A percentile compares a stretch with the other conserved stretches of the same genome.
phyloP scores from a whole-genome alignment of 2,113 vertebrate species.

The Lycaon pictus region DNA sequence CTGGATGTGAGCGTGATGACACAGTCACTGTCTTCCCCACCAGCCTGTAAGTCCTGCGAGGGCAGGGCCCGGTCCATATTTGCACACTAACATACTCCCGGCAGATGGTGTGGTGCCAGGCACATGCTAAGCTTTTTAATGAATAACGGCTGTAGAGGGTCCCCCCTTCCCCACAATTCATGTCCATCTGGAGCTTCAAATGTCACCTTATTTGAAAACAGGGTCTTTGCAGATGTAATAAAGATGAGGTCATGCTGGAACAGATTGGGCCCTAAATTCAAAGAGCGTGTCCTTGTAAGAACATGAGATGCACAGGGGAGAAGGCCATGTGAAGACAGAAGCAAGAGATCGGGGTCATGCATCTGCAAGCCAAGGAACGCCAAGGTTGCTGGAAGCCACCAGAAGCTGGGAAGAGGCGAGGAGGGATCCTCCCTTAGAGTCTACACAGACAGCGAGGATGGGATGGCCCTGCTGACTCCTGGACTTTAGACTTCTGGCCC shows the following conservation, averaged over 20 bases:
- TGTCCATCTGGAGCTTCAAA: background rate
- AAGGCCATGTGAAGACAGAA: accelerated
- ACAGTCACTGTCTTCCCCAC: background rate
- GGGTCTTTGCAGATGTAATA: background rate
- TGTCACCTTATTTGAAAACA: background rate
- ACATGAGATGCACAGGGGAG: background rate
- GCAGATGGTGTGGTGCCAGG: background rate
- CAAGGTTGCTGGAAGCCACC: background rate
- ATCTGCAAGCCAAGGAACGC: background rate
- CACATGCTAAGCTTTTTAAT: background rate
- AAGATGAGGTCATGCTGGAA: background rate
- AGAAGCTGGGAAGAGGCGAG: background rate
- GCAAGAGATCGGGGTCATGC: background rate
- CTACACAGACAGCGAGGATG: background rate
- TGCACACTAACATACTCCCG: background rate
- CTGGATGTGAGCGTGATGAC: accelerated
- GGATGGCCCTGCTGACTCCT: background rate
- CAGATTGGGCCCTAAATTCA: background rate
- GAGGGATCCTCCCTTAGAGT: background rate
- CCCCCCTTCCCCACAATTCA: background rate
- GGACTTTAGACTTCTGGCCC: background rate
- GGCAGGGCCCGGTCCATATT: too few relatives aligned
- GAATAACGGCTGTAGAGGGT: accelerated
- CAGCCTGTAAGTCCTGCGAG: background rate
- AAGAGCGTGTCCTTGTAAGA: background rate